A percentile compares a stretch with the other conserved stretches of the same genome.
phyloP scores from a whole-genome alignment of 1,140 invertebrate species.

The Rhyzopertha dominica region DNA sequence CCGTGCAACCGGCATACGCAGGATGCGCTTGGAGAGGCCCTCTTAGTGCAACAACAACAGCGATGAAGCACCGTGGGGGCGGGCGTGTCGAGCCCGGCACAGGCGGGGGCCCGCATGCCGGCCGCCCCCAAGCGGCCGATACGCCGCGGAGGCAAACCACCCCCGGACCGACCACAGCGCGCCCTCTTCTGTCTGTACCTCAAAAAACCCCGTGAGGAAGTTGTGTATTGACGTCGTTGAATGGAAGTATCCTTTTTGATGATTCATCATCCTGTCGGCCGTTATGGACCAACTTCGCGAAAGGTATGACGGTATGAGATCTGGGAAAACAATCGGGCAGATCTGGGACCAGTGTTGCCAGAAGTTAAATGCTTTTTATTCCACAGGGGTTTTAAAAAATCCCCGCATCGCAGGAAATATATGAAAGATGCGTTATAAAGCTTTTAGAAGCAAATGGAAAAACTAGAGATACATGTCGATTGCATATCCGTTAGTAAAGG shows the following conservation, averaged over 20 bases:
- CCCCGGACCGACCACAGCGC: slow-evolving; percentile 82
- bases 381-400: not conserved
- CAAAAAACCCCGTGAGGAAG: slow-evolving; percentile 92
- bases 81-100: slow-evolving; percentile 43
- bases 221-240: slow-evolving; percentile 95
- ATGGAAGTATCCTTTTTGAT: slow-evolving; percentile 95
- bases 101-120: slow-evolving; percentile 49
- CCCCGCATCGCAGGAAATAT: not conserved
- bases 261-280: no score
- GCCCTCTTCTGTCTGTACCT: slow-evolving; percentile 90
- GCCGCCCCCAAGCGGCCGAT: slow-evolving; percentile 59
- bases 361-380: not conserved
- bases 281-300: no score
- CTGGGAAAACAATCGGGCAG: slow-evolving; percentile 10
- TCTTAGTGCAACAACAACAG: slow-evolving; percentile 39
- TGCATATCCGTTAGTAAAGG: no score
- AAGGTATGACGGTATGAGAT: no score
- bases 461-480: no score
- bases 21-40: slow-evolving; percentile 31
- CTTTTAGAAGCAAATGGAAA: no score
- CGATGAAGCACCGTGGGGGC: slow-evolving; percentile 44
- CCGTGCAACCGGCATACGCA: slow-evolving; percentile 30
- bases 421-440: not conserved
- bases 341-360: not conserved
- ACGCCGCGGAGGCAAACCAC: slow-evolving; percentile 71